These are phyloP conservation scores for Megaustenia siamemsis DNA, from an alignment of 2,888 invertebrate species.

Conservation along the genomic window DNA sequence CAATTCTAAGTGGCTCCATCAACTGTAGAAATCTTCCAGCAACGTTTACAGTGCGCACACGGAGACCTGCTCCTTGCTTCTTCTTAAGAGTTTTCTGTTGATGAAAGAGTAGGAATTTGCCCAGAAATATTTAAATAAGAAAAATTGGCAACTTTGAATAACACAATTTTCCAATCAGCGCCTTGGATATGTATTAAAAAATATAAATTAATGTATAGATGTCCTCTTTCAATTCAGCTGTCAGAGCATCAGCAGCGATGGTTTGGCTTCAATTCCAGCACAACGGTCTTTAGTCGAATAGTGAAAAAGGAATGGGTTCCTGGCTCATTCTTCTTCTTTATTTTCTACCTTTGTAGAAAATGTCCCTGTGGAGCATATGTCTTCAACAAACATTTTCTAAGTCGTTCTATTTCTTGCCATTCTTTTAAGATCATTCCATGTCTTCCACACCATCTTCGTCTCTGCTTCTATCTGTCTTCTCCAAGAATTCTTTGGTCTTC, in stretches of 20 bases:
- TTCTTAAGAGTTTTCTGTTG: not conserved
- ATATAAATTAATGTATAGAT: not conserved
- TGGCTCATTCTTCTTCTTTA: too few relatives aligned
- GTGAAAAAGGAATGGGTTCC: not conserved
- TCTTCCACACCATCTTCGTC: too few relatives aligned
- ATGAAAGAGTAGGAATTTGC: not conserved
- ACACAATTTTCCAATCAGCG: not conserved
- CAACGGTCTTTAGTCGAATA: not conserved
- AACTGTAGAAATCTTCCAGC: not conserved
- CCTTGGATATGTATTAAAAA: not conserved
- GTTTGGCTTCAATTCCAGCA: not conserved
- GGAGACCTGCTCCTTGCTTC: conserved; percentile 19
- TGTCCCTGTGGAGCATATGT: too few relatives aligned
- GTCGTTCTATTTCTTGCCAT: too few relatives aligned
- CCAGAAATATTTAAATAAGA: not conserved
- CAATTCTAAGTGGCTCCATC: not conserved
- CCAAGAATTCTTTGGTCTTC: too few relatives aligned
- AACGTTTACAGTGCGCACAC: not conserved
- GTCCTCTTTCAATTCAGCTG: not conserved
- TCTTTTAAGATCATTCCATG: too few relatives aligned
- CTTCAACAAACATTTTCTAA: too few relatives aligned
- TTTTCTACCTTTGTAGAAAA: not conserved
- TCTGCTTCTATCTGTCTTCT: too few relatives aligned
- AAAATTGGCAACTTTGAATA: not conserved
- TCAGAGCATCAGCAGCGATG: not conserved